These are phyloP conservation scores for Sinotaia quadrata DNA, from an alignment of 2,888 invertebrate species.

Conservation along the genomic window DNA sequence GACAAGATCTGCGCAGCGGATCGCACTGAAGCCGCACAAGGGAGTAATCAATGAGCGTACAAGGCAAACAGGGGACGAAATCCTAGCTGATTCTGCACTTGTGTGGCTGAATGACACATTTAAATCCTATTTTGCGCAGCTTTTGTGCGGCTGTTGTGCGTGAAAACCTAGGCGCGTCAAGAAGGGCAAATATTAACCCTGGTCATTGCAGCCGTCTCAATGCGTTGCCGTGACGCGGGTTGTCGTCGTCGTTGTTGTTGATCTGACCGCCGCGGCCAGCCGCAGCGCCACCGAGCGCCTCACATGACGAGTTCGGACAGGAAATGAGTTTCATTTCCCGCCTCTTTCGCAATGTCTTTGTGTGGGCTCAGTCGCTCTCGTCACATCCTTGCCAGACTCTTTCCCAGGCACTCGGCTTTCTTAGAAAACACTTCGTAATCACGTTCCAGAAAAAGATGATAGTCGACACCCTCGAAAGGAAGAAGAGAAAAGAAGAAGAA, in stretches of 20 bases:
- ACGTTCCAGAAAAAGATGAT: slow-evolving; percentile 17
- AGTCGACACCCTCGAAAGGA: not conserved
- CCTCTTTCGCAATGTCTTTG: slow-evolving; percentile 16
- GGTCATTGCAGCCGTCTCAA: not conserved
- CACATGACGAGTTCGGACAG: slow-evolving; percentile 15
- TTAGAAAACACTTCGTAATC: slow-evolving; percentile 3
- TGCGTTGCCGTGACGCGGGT: not conserved
- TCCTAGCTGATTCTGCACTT: slow-evolving; percentile 23
- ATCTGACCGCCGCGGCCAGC: slow-evolving; percentile 6
- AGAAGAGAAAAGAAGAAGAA: not conserved
- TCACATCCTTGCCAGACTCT: not conserved
- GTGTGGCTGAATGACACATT: slow-evolving; percentile 28
- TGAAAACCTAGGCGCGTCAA: slow-evolving; percentile 24
- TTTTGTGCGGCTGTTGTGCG: slow-evolving; percentile 32
- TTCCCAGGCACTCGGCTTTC: slow-evolving; percentile 1
- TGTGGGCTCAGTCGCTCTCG: slow-evolving; percentile 2
- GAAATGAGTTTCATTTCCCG: slow-evolving; percentile 37
- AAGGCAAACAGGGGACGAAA: slow-evolving; percentile 25
- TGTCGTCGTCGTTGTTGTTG: slow-evolving; percentile 14
- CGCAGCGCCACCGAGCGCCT: not conserved
- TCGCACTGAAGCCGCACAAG: slow-evolving; percentile 13
- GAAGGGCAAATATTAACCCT: slow-evolving; percentile 35
- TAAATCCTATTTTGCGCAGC: slow-evolving; percentile 36
- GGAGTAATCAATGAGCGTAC: slow-evolving; percentile 26
- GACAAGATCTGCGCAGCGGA: not conserved